Evolutionary conservation across 1,140 invertebrate species (phyloP).

Genomic region (Formica exsecta): DNA sequence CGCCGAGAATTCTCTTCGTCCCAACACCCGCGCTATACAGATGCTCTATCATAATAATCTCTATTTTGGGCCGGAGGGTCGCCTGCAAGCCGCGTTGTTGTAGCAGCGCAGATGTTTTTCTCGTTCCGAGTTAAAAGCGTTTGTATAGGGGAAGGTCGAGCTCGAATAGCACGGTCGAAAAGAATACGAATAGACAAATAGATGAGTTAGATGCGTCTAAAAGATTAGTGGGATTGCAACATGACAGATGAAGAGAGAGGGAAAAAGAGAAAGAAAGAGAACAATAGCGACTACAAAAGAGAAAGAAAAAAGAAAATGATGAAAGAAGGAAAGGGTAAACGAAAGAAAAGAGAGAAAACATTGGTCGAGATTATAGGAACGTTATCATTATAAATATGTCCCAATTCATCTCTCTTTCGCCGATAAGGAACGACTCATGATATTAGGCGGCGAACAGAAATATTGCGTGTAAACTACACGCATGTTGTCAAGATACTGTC

Average conservation of each 20-base stretch:
- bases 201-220: conserved; percentile 28
- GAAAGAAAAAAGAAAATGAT: conserved; percentile 16
- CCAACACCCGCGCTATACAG: conserved; percentile 60
- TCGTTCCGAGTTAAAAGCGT: conserved; percentile 55
- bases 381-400: not conserved
- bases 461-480: not conserved
- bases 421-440: not conserved
- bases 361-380: not conserved
- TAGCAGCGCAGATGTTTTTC: conserved; percentile 70
- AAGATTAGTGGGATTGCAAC: not conserved
- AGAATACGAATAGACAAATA: conserved; percentile 52
- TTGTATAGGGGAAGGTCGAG: conserved; percentile 64
- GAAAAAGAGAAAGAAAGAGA: not conserved
- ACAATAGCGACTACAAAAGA: not conserved
- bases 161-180: conserved; percentile 40
- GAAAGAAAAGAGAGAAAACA: conserved; percentile 11
- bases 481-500: not conserved
- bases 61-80: conserved; percentile 74
- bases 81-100: conserved; percentile 54
- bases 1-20: conserved; percentile 53
- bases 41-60: conserved; percentile 76
- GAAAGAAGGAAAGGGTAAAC: not conserved
- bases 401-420: not conserved
- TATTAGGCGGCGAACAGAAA: not conserved
- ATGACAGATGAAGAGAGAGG: not conserved